These are phyloP conservation scores for Sinotaia quadrata DNA, from an alignment of 2,888 invertebrate species.

Conservation along the genomic window DNA sequence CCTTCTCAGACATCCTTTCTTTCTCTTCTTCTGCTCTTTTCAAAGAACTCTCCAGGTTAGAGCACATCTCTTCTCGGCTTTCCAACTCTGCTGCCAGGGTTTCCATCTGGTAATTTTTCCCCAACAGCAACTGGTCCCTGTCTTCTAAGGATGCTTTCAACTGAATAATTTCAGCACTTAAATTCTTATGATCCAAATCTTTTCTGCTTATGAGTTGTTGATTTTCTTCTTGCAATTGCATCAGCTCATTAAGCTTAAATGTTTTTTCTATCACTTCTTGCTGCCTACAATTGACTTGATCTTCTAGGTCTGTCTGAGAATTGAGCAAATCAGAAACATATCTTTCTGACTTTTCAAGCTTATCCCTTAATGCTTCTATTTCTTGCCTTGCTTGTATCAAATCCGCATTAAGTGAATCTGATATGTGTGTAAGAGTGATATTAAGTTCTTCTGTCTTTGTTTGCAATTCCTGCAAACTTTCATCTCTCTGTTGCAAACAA, in stretches of 20 bases:
- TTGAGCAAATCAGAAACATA: slow-evolving; percentile 23
- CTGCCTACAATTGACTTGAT: slow-evolving; percentile 30
- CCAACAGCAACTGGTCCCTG: slow-evolving; percentile 20
- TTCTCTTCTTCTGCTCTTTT: slow-evolving; percentile 38
- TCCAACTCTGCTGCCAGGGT: slow-evolving; percentile 32
- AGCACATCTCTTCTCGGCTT: slow-evolving; percentile 21
- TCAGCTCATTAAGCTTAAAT: slow-evolving; percentile 26
- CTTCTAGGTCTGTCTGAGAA: slow-evolving; percentile 21
- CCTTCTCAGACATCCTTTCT: slow-evolving; percentile 38
- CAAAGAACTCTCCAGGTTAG: slow-evolving; percentile 33
- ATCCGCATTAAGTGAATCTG: slow-evolving; percentile 28
- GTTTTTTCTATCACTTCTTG: slow-evolving; percentile 35
- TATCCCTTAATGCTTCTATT: slow-evolving; percentile 22
- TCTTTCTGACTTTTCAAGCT: slow-evolving; percentile 27
- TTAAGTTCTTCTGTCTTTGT: slow-evolving; percentile 24
- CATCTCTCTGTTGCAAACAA: slow-evolving; percentile 25
- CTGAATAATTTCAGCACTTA: slow-evolving; percentile 28
- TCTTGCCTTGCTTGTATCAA: slow-evolving; percentile 11
- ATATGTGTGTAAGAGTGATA: not conserved
- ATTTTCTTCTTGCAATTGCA: slow-evolving; percentile 30
- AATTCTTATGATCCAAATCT: slow-evolving; percentile 28
- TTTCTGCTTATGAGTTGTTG: slow-evolving; percentile 32
- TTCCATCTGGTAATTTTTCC: slow-evolving; percentile 32
- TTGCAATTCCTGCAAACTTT: slow-evolving; percentile 11
- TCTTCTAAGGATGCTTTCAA: slow-evolving; percentile 22